Evolutionary conservation across 2,797 vertebrate species (phyloP), one percentile per base, ranked within the genome.

Genomic region (Urophycis tenuis): DNA sequence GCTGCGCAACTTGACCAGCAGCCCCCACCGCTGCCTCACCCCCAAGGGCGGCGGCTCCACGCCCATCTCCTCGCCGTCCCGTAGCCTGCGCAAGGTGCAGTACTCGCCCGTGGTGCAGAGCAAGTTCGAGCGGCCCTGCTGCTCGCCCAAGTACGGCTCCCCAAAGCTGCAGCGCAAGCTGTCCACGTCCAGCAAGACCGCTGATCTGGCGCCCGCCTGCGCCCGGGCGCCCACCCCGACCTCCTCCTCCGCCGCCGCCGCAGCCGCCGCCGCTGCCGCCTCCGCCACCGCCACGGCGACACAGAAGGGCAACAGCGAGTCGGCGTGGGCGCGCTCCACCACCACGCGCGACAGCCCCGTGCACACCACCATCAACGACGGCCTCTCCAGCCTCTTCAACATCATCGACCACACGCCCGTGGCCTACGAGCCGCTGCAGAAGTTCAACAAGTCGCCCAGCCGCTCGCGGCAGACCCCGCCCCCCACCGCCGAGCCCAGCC

Each of bases 331-430:
- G 0, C 94, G 98, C 60, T 99, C 98, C 69, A 99, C 98, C 31
- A 99, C 97, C 74, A 99, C 98, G 0, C 90, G 97, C 2, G 97
- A 99, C 89, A 99, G 97, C 87, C 98, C 97, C 0, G 97, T 99
- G 82, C 97, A 99, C 88, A 96, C 97, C 69, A 97, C 96, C 87
- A 99, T 99, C 90, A 98, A 96, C 0, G 97, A 99, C 5, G 98
- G 97, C 64, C 96, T 99, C 81, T 99, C 98, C 89, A 99, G 98
- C 90, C 94, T 99, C 86, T 99, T 99, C 91, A 99, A 95, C 90
- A 99, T 99, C 88, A 97, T 99, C 36, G 98, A 99, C 90, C 97
- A 98, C 85, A 97, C 94, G 8, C 96, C 96, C 0, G 91, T 94
- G 72, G 92, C 84, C 75, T 95, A 92, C 33, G 97, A 98, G 78